Evolutionary conservation across 2,888 invertebrate genomes (phyloP).

Genomic region (Ditula angustiorana): DNA sequence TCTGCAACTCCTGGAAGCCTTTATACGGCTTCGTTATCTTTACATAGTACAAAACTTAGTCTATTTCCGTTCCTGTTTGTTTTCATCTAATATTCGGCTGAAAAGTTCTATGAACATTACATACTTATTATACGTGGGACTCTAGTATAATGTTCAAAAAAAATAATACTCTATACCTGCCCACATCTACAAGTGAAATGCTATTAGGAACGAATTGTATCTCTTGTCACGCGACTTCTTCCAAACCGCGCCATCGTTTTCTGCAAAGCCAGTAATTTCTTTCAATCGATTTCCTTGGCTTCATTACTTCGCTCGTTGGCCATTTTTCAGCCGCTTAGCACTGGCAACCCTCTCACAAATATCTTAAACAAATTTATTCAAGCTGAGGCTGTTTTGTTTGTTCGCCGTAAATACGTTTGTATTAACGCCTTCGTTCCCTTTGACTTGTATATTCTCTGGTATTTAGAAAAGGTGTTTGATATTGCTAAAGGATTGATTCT

Average conservation of each 20-base stretch:
- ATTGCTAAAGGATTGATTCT: conserved; percentile 9
- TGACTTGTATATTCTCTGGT: conserved; percentile 11
- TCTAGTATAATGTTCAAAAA: too few species aligned
- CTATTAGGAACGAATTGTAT: too few species aligned
- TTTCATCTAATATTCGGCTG: too few species aligned
- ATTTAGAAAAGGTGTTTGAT: conserved; percentile 9
- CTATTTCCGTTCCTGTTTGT: too few species aligned
- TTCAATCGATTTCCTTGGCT: conserved; percentile 19
- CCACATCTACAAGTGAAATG: too few species aligned
- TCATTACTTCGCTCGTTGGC: conserved; percentile 11
- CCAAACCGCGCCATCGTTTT: neutral
- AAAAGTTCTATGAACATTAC: too few species aligned
- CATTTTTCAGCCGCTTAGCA: conserved; percentile 22
- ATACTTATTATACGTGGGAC: too few species aligned
- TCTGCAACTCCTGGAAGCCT: too few species aligned
- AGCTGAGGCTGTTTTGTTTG: conserved; percentile 26
- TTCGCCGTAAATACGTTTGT: conserved; percentile 21
- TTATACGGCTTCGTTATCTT: too few species aligned
- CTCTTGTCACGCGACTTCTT: neutral
- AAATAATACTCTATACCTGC: too few species aligned
- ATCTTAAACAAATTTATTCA: conserved; percentile 34
- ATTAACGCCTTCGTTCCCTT: conserved; percentile 18
- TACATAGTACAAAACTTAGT: too few species aligned
- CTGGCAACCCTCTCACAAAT: conserved; percentile 28
- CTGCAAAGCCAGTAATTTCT: conserved; percentile 5